A percentile compares a stretch with the other conserved stretches of the same genome.
These are phyloP conservation scores for Aldabrachelys gigantea DNA, from an alignment of 2,113 vertebrate species.

Conservation along the genomic window DNA sequence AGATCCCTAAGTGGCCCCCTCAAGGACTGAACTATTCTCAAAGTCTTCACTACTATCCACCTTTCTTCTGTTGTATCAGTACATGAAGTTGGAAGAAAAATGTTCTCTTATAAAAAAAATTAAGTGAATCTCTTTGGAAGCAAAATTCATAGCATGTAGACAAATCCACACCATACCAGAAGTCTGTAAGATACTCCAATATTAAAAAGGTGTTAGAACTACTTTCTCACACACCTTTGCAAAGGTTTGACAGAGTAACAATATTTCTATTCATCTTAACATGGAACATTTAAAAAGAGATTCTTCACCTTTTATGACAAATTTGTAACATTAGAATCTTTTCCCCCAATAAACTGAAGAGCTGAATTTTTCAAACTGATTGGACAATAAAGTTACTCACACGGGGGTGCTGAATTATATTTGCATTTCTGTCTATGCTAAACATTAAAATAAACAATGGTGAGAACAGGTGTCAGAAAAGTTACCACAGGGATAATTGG, in stretches of 20 bases:
- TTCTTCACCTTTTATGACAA: background rate
- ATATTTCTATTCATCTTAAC: background rate
- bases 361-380: background rate
- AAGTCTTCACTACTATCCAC: no score
- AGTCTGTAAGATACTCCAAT: conserved; percentile 27
- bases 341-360: background rate
- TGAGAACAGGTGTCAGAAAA: background rate
- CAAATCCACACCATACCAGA: background rate
- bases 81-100: conserved; percentile 30
- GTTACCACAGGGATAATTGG: background rate
- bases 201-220: conserved; percentile 29
- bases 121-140: conserved; percentile 36
- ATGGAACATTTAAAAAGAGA: background rate
- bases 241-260: background rate
- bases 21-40: background rate
- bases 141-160: background rate
- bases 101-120: conserved; percentile 2
- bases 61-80: background rate
- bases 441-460: background rate
- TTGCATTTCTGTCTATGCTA: background rate
- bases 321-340: background rate
- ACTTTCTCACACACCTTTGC: background rate
- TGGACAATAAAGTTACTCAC: background rate
- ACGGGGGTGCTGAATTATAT: background rate
- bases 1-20: no score